Evolutionary conservation across 92 coral and sea anemone genomes (phyloP), one percentile per base, ranked within the genome.

Genomic region (Muricea muricata): DNA sequence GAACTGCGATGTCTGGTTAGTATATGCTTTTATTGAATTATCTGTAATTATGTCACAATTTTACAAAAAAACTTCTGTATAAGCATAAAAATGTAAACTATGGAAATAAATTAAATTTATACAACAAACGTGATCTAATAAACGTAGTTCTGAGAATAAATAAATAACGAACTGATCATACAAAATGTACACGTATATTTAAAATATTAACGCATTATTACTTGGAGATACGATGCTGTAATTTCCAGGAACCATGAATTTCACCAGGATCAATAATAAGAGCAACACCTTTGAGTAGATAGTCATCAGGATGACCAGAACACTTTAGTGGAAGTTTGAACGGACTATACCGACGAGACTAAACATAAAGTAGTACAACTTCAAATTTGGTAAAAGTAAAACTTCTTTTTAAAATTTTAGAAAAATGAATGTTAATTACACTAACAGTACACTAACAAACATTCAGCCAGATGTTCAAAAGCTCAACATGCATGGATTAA

Each of bases 221-320:
- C 30, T 63, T 63, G 35, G 46, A 35, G 48, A 31, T 45, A 37
- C 65, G 70, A 54, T 61, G 71, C 71, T 33, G 83, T 84, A 93
- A 85, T 88, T 93, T 91, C 97, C 98, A 93, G 46, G 97, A 88
- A 72, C 86, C 87, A 14, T 52, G 65, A 50, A 89, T 76, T 68
- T 95, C 93, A 42, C 98, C 98, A 39, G 96, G 89, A 70, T 95
- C 97, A 58, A 93, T 67, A 18, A 95, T 83, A 45, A 95, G 82
- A 83, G 98, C 98, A 25, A 93, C 92, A 46, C 94, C 93, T 58
- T 92, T 89, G 74, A 95, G 80, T 45, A 88, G 87, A 84, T 92
- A 89, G 70, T 90, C 89, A 54, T 91, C 97, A 42, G 94, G 89
- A 54, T 86, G 73, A 47, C 56, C 65, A 68, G 93, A 85, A 39